These are phyloP conservation scores for Scleropages formosus DNA, from an alignment of 2,797 vertebrate species.

Conservation along the genomic window DNA sequence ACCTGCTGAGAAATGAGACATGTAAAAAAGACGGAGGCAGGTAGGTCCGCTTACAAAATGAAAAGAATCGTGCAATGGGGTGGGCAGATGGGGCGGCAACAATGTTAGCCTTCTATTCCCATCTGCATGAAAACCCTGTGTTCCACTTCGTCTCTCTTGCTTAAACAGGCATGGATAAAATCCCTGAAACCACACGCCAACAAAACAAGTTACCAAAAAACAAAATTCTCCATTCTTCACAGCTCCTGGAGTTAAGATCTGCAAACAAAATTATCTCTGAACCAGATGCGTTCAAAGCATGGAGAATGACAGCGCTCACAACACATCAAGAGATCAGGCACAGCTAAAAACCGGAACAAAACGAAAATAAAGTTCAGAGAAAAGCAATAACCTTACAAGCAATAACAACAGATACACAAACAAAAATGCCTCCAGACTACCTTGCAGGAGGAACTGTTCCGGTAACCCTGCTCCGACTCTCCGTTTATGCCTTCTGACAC, in stretches of 20 bases:
- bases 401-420: conserved; percentile 8
- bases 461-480: not conserved
- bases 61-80: not conserved
- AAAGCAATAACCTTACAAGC: not conserved
- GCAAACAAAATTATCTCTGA: not conserved
- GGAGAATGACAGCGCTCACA: not conserved
- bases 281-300: not conserved
- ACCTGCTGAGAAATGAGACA: conserved; percentile 58
- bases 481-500: not conserved
- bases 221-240: too few species aligned
- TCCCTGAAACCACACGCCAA: not conserved
- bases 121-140: not conserved
- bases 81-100: conserved; percentile 12
- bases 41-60: not conserved
- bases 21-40: not conserved
- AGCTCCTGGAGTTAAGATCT: not conserved
- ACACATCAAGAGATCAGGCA: not conserved
- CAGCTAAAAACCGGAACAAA: not conserved
- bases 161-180: too few species aligned
- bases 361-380: not conserved
- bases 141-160: not conserved
- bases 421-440: not conserved
- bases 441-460: not conserved
- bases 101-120: not conserved
- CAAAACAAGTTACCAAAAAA: not conserved